Evolutionary conservation across 2,888 invertebrate species (phyloP).

Genomic region (Sphaerophoria taeniata): DNA sequence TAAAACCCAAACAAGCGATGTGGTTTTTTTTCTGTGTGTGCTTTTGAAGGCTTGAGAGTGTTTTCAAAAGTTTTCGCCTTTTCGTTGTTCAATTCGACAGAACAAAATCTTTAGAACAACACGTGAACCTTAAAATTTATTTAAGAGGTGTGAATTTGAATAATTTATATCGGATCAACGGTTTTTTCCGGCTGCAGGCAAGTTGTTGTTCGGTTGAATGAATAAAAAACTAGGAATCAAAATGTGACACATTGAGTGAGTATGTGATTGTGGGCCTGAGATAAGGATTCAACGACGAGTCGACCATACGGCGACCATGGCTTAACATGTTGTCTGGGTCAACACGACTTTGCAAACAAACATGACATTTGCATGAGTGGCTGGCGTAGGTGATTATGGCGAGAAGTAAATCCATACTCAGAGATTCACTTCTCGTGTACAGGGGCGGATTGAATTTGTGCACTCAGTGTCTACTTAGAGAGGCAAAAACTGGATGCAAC

Average conservation of each 20-base stretch:
- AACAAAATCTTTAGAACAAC: constrained; percentile 42
- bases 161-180: constrained; percentile 64
- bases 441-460: not conserved
- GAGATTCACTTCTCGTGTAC: constrained; percentile 38
- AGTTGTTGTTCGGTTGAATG: constrained; percentile 23
- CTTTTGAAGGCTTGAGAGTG: constrained; percentile 6
- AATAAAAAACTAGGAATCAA: constrained; percentile 15
- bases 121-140: constrained; percentile 54
- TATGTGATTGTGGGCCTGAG: constrained; percentile 25
- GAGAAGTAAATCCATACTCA: constrained; percentile 12
- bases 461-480: no score
- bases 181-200: constrained; percentile 24
- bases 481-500: no score
- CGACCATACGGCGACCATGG: constrained; percentile 25
- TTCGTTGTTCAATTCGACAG: constrained; percentile 48
- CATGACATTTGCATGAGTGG: constrained; percentile 61
- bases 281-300: not conserved
- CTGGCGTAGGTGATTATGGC: constrained; percentile 53
- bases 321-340: constrained; percentile 56
- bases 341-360: constrained; percentile 45
- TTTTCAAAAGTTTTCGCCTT: constrained; percentile 4
- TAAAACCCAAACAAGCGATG: constrained; percentile 2
- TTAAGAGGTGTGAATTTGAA: constrained; percentile 70
- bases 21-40: not conserved
- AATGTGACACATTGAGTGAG: constrained; percentile 32